These are phyloP conservation scores for Dryas iulia DNA, from an alignment of 1,140 invertebrate genomes.

Conservation along the genomic window DNA sequence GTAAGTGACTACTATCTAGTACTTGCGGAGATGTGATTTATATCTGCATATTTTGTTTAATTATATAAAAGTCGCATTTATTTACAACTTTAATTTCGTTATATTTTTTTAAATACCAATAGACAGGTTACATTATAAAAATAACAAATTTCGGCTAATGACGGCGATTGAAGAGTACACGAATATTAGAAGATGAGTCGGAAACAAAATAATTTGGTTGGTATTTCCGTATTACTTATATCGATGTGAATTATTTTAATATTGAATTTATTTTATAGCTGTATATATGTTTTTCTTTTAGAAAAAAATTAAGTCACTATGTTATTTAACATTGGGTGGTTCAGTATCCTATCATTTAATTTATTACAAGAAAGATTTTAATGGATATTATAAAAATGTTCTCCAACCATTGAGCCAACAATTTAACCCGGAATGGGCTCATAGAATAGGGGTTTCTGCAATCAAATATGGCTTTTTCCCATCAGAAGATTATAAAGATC, in stretches of 20 bases:
- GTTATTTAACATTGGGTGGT: conserved; percentile 82
- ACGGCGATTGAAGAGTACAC: too few relatives aligned
- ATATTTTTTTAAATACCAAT: too few relatives aligned
- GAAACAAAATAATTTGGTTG: conserved; percentile 29
- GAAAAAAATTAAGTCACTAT: conserved; percentile 80
- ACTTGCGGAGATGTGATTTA: too few relatives aligned
- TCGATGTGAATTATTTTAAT: not conserved
- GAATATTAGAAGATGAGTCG: conserved; percentile 22
- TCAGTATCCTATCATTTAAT: conserved; percentile 82
- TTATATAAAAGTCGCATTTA: too few relatives aligned
- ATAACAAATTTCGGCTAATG: too few relatives aligned
- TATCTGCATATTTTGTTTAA: too few relatives aligned
- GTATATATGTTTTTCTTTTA: conserved; percentile 57
- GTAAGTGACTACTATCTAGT: too few relatives aligned
- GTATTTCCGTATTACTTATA: conserved; percentile 14
- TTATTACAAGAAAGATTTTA: conserved; percentile 85
- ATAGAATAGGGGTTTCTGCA: conserved; percentile 86
- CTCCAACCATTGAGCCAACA: conserved; percentile 86
- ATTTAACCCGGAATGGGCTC: conserved; percentile 89
- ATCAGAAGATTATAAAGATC: conserved; percentile 81
- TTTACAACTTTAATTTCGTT: too few relatives aligned
- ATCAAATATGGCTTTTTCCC: conserved; percentile 89
- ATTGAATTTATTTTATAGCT: too few relatives aligned
- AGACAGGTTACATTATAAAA: too few relatives aligned
- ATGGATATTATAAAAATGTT: conserved; percentile 88